Percentiles rank a stretch among this genome's conserved stretches.
Evolutionary conservation across 2,888 invertebrate species (phyloP).

Genomic region (Abrostola tripartita): DNA sequence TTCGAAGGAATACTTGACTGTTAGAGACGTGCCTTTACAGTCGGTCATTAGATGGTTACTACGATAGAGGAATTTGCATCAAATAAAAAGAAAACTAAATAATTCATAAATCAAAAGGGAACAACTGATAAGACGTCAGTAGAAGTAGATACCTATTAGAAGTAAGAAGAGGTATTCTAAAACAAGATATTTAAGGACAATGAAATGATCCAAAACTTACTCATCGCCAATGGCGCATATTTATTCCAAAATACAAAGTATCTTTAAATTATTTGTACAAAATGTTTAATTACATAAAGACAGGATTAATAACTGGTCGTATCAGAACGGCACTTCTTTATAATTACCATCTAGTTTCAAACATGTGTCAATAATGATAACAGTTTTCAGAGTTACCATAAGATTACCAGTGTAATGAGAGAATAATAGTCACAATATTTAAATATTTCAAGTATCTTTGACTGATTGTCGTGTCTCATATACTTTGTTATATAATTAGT

Average conservation of each 20-base stretch:
- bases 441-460: slow-evolving; percentile 42
- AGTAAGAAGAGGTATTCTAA: slow-evolving; percentile 8
- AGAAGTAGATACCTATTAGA: slow-evolving; percentile 3
- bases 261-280: slow-evolving; percentile 6
- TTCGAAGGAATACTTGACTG: too few species aligned
- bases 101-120: neutral
- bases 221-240: slow-evolving; percentile 25
- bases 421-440: slow-evolving; percentile 41
- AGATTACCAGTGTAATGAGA: slow-evolving; percentile 31
- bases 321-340: neutral
- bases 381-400: slow-evolving; percentile 41
- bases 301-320: slow-evolving; percentile 7
- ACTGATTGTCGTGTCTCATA: slow-evolving; percentile 47
- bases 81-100: neutral
- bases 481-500: slow-evolving; percentile 37
- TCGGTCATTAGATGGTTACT: too few species aligned
- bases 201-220: slow-evolving; percentile 36
- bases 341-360: slow-evolving; percentile 10
- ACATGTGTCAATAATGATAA: slow-evolving; percentile 11
- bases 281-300: neutral
- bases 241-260: slow-evolving; percentile 25
- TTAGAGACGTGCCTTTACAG: too few species aligned
- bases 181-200: slow-evolving; percentile 44
- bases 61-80: too few species aligned
- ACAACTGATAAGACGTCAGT: slow-evolving; percentile 6